A percentile compares a stretch with the other conserved stretches of the same genome.
These are phyloP conservation scores for Leptinotarsa lineolata DNA, from an alignment of 1,140 invertebrate species.

Conservation along the genomic window DNA sequence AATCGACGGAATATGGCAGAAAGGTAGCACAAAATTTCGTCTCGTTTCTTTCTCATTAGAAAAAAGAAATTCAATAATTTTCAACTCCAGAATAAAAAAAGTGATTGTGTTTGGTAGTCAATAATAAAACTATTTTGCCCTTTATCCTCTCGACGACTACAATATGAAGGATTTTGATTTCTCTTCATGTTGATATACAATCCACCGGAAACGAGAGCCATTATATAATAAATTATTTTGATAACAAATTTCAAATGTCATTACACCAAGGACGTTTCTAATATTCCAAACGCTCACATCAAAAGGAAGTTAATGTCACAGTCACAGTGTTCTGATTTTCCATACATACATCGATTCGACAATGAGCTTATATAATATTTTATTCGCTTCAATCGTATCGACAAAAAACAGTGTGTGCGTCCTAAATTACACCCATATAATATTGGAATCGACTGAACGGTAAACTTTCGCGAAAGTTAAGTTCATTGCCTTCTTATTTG, in stretches of 20 bases:
- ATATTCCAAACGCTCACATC: not conserved
- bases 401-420: not conserved
- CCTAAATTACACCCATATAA: not conserved
- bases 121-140: too few relatives aligned
- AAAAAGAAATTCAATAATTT: too few relatives aligned
- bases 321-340: not conserved
- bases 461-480: not conserved
- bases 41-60: too few relatives aligned
- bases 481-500: constrained; percentile 3
- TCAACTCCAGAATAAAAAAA: too few relatives aligned
- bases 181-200: too few relatives aligned
- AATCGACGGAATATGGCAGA: too few relatives aligned
- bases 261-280: not conserved
- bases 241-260: not conserved
- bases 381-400: not conserved
- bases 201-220: not conserved
- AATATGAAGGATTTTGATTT: too few relatives aligned
- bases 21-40: too few relatives aligned
- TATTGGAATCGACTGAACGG: not conserved
- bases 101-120: too few relatives aligned
- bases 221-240: not conserved
- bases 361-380: not conserved
- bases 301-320: not conserved
- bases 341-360: not conserved
- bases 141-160: too few relatives aligned